phyloP scores from a whole-genome alignment of 2,888 invertebrate genomes.

The Brassicogethes aeneus region DNA sequence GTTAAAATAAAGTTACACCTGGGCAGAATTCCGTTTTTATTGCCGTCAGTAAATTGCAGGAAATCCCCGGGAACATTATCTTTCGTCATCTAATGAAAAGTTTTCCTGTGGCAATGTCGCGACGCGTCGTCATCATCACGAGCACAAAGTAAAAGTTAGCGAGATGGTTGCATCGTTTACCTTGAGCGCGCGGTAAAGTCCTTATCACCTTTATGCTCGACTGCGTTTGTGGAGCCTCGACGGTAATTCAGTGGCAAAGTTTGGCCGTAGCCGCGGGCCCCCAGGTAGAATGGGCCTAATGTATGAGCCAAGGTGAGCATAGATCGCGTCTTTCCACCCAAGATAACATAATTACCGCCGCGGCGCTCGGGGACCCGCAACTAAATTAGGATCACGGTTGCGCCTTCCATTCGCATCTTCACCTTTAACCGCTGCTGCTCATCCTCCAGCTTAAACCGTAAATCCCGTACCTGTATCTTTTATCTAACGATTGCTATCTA shows the following conservation, averaged over 20 bases:
- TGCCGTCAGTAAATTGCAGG: no score
- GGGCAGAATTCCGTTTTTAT: no score
- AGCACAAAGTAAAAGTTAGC: no score
- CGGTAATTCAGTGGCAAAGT: conserved; percentile 30
- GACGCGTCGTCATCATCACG: no score
- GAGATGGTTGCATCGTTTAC: conserved; percentile 26
- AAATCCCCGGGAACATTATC: no score
- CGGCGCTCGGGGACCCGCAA: conserved; percentile 29
- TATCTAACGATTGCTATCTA: conserved; percentile 3
- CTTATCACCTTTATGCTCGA: conserved; percentile 41
- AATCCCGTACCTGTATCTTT: conserved; percentile 8
- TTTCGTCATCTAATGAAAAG: no score
- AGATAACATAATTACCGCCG: conserved; percentile 36
- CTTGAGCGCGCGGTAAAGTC: conserved; percentile 28
- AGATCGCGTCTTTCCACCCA: conserved; percentile 26
- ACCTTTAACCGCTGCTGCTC: conserved; percentile 4
- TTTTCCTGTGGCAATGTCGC: no score
- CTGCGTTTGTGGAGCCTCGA: conserved; percentile 29
- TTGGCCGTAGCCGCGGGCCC: conserved; percentile 28
- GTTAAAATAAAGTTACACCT: no score
- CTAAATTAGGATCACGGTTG: conserved; percentile 34
- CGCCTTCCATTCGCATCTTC: conserved; percentile 11
- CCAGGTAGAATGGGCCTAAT: conserved; percentile 33
- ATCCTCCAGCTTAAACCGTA: conserved; percentile 7
- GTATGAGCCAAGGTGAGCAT: conserved; percentile 33